Conservation (phyloP, 2,888 invertebrate genomes). For the Lottia gigantea region DNA sequence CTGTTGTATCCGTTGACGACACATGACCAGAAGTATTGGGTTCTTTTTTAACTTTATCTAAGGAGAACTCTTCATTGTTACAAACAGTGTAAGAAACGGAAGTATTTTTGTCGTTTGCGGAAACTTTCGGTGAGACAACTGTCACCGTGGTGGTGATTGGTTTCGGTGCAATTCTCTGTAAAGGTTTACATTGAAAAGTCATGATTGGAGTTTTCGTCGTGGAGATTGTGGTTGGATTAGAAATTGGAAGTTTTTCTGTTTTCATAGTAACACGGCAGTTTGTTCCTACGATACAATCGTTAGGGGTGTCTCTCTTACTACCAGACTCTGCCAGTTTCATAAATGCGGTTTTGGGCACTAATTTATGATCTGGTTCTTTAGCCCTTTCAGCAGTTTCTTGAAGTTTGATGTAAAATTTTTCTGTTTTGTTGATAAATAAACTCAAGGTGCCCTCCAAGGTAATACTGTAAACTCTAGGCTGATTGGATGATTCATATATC, state of each 20-base stretch:
- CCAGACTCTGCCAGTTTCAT: slow-evolving; percentile 3
- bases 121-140: not conserved
- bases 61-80: not conserved
- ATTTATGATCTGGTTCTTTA: slow-evolving; percentile 20
- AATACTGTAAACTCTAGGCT: slow-evolving; percentile 31
- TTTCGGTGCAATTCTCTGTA: not conserved
- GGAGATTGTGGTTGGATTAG: not conserved
- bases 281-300: not conserved
- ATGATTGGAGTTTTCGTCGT: not conserved
- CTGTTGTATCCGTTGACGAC: not conserved
- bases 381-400: slow-evolving; percentile 38
- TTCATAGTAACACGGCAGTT: not conserved
- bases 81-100: not conserved
- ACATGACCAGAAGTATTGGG: not conserved
- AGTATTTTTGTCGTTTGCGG: not conserved
- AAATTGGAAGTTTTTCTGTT: not conserved
- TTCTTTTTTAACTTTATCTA: slow-evolving; percentile 5
- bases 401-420: slow-evolving; percentile 32
- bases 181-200: not conserved
- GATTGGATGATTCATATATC: slow-evolving; percentile 30
- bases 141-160: not conserved
- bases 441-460: slow-evolving; percentile 35
- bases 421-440: slow-evolving; percentile 34
- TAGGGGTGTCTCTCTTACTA: not conserved
- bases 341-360: not conserved